These are phyloP conservation scores for Carcharodon carcharias DNA, from an alignment of 2,797 vertebrate genomes.

Conservation along the genomic window DNA sequence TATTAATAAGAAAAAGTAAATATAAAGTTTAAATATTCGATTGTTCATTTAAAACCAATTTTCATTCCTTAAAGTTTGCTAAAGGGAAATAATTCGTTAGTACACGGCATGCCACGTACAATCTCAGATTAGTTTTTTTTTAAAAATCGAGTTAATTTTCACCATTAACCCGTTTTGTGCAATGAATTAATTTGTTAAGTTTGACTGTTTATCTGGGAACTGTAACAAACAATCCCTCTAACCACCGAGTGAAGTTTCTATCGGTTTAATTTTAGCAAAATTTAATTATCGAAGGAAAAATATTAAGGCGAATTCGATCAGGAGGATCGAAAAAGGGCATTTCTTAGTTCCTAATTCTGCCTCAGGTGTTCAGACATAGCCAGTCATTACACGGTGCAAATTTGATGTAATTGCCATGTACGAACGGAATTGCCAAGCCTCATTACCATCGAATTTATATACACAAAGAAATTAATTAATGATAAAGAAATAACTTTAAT, in stretches of 20 bases:
- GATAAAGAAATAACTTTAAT: constrained; percentile 14
- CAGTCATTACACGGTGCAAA: neutral
- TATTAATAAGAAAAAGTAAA: neutral
- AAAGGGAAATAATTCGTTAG: neutral
- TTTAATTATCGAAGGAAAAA: neutral
- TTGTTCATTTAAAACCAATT: neutral
- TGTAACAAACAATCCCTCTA: neutral
- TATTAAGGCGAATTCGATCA: neutral
- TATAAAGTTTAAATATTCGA: neutral
- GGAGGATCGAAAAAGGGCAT: neutral
- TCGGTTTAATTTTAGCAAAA: neutral
- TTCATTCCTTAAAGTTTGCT: neutral
- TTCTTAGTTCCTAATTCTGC: neutral
- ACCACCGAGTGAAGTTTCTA: neutral
- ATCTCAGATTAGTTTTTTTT: neutral
- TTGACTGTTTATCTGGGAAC: neutral
- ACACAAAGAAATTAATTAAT: constrained; percentile 31
- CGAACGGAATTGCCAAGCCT: neutral
- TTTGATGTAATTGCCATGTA: neutral
- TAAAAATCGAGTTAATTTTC: neutral
- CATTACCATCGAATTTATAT: neutral
- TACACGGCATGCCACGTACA: neutral
- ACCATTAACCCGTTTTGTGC: neutral
- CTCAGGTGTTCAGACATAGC: neutral
- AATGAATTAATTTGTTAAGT: neutral